Percentiles rank a stretch among this genome's conserved stretches.
Evolutionary conservation across 2,797 vertebrate genomes (phyloP).

Genomic region (Microctenopoma steveboyesi): DNA sequence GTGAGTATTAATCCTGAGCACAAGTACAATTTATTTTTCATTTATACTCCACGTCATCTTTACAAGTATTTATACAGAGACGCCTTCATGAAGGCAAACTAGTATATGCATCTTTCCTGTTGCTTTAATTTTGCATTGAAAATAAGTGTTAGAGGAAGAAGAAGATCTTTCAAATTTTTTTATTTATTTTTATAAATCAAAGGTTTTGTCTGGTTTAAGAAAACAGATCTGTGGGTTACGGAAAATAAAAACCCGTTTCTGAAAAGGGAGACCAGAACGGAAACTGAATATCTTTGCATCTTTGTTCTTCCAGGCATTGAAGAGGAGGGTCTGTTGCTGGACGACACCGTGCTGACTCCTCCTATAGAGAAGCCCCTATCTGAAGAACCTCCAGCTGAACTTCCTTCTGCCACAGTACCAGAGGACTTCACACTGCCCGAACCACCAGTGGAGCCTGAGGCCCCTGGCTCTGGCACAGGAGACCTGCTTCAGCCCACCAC

Average conservation of each 20-base stretch:
- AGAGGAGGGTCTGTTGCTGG: conserved; percentile 69
- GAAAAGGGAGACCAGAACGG: background rate
- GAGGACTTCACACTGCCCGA: conserved; percentile 51
- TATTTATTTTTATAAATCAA: background rate
- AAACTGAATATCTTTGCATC: conserved; percentile 12
- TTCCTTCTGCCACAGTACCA: conserved; percentile 36
- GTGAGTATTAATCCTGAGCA: conserved; percentile 52
- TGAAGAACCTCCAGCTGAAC: conserved; percentile 47
- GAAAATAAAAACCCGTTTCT: conserved; percentile 5
- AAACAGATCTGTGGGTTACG: background rate
- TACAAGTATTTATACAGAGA: background rate
- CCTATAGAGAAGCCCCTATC: conserved; percentile 23
- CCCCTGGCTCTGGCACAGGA: conserved; percentile 64
- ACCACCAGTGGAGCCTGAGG: conserved; percentile 63
- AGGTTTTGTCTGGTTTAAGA: background rate
- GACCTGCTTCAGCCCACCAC: conserved; percentile 18
- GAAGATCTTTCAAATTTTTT: too few species aligned
- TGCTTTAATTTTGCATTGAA: too few species aligned
- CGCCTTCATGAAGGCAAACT: background rate
- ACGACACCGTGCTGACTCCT: conserved; percentile 50
- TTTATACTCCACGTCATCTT: background rate
- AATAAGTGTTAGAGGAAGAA: too few species aligned
- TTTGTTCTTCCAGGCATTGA: conserved; percentile 65
- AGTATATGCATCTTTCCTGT: background rate
- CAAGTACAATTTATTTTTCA: background rate